Evolutionary conservation across 2,888 invertebrate genomes (phyloP).

Genomic region (Sarcophaga subvicina): DNA sequence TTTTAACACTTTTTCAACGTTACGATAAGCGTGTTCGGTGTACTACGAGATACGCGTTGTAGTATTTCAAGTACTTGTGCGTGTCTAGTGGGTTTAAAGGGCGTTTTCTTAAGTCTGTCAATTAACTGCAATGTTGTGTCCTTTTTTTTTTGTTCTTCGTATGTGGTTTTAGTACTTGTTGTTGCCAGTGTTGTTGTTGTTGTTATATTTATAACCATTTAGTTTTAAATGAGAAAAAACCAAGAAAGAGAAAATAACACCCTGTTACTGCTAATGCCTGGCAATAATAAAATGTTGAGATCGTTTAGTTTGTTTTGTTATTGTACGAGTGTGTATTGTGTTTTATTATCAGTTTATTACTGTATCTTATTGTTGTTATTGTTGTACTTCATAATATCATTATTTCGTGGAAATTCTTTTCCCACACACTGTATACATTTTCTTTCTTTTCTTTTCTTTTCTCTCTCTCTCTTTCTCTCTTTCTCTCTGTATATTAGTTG

Average conservation of each 20-base stretch:
- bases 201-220: conserved; percentile 20
- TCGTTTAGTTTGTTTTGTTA: conserved; percentile 38
- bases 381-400: conserved; percentile 41
- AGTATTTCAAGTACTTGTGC: conserved; percentile 59
- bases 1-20: conserved; percentile 54
- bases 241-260: too few species aligned
- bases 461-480: conserved; percentile 7
- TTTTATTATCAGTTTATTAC: conserved; percentile 53
- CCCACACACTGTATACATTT: conserved; percentile 63
- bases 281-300: conserved; percentile 49
- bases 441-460: conserved; percentile 5
- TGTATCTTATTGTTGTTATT: conserved; percentile 25
- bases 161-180: conserved; percentile 1
- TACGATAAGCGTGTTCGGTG: conserved; percentile 55
- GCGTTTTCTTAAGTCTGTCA: conserved; percentile 68
- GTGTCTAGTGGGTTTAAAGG: conserved; percentile 65
- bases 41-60: conserved; percentile 20
- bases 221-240: conserved; percentile 37
- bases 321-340: conserved; percentile 4
- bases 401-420: conserved; percentile 71
- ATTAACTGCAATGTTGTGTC: conserved; percentile 61
- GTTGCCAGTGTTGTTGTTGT: conserved; percentile 5
- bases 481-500: neutral
- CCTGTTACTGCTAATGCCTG: conserved; percentile 33
- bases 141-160: conserved; percentile 38